These are phyloP conservation scores for Brachionus rotundiformis DNA, from an alignment of 1,140 invertebrate species.

Conservation along the genomic window DNA sequence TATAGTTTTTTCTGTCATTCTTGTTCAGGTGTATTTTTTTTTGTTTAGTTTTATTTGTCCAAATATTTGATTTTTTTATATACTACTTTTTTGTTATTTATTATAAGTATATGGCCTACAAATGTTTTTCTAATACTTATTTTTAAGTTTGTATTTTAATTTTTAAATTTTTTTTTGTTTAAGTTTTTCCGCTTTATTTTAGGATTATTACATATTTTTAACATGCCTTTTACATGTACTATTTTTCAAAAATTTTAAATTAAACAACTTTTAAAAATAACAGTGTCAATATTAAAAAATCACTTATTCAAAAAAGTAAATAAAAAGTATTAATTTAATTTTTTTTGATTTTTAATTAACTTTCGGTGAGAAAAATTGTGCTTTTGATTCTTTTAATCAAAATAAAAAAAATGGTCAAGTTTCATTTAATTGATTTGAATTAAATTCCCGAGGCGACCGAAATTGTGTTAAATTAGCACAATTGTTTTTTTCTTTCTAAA, in stretches of 20 bases:
- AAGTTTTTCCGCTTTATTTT: neutral
- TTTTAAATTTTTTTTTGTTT: neutral
- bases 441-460: neutral
- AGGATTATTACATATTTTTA: neutral
- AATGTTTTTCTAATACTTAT: neutral
- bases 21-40: neutral
- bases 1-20: slow-evolving; percentile 2
- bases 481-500: neutral
- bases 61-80: neutral
- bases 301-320: neutral
- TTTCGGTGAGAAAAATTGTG: neutral
- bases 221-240: neutral
- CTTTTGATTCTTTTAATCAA: neutral
- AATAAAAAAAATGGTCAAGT: neutral
- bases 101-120: slow-evolving; percentile 10
- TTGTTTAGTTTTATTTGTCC: neutral
- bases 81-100: neutral
- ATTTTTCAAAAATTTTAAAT: neutral
- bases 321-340: neutral
- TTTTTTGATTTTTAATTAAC: neutral
- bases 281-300: slow-evolving; percentile 10
- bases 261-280: slow-evolving; percentile 9
- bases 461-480: neutral
- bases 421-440: neutral
- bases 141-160: slow-evolving; percentile 5